phyloP scores from a whole-genome alignment of 2,888 invertebrate genomes.

The Ennomos quercinarius region DNA sequence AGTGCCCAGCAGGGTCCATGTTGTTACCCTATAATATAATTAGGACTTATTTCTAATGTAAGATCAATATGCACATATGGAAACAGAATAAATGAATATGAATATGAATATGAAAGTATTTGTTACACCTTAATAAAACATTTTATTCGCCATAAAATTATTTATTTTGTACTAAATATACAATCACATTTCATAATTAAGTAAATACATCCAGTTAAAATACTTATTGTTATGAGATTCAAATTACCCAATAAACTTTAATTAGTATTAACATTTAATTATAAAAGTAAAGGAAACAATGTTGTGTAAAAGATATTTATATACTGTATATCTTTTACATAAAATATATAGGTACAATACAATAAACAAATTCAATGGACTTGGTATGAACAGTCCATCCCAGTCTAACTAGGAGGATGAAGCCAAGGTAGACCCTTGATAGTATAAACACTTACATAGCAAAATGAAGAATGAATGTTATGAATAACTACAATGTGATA shows the following conservation, averaged over 20 bases:
- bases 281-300: conserved; percentile 28
- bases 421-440: conserved; percentile 35
- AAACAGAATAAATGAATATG: no score
- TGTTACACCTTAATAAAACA: conserved; percentile 20
- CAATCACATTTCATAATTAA: conserved; percentile 60
- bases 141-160: conserved; percentile 55
- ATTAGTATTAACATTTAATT: conserved; percentile 34
- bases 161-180: conserved; percentile 75
- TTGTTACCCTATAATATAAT: no score
- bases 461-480: no score
- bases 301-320: conserved; percentile 27
- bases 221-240: conserved; percentile 47
- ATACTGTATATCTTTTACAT: conserved; percentile 4
- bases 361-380: conserved; percentile 19
- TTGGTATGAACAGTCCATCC: conserved; percentile 42
- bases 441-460: no score
- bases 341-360: neutral
- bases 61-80: no score
- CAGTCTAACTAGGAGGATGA: conserved; percentile 54
- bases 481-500: neutral
- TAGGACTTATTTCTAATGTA: no score
- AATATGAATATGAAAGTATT: no score
- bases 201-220: conserved; percentile 52
- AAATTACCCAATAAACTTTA: conserved; percentile 45
- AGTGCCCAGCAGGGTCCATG: no score